These are phyloP conservation scores for Litoditis marina DNA, from an alignment of 2,888 invertebrate species.

Conservation along the genomic window DNA sequence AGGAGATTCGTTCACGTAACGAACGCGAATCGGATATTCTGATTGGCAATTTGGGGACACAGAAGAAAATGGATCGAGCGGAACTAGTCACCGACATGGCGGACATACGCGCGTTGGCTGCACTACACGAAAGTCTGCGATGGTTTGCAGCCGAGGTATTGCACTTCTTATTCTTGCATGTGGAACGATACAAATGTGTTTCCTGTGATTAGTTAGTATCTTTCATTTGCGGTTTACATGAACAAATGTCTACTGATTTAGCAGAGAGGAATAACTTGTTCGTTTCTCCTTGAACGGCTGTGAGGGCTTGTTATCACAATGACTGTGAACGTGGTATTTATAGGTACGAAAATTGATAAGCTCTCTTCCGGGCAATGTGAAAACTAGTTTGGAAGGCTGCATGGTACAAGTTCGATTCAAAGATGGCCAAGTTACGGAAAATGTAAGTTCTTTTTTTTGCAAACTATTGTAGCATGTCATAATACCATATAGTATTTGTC, in stretches of 20 bases:
- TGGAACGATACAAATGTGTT: not conserved
- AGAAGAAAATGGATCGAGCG: slow-evolving; percentile 36
- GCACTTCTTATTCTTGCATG: not conserved
- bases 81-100: slow-evolving; percentile 83
- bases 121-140: slow-evolving; percentile 84
- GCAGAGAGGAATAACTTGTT: too few relatives aligned
- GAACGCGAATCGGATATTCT: slow-evolving; percentile 87
- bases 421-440: slow-evolving; percentile 40
- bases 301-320: not conserved
- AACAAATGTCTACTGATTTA: too few relatives aligned
- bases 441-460: too few relatives aligned
- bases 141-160: slow-evolving; percentile 53
- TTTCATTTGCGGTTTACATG: too few relatives aligned
- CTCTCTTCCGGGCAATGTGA: slow-evolving; percentile 30
- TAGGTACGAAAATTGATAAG: slow-evolving; percentile 34
- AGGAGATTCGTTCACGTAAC: slow-evolving; percentile 75
- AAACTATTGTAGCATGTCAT: too few relatives aligned
- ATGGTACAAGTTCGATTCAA: slow-evolving; percentile 43
- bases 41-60: slow-evolving; percentile 75
- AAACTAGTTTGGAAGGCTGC: slow-evolving; percentile 24
- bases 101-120: slow-evolving; percentile 79
- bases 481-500: too few relatives aligned
- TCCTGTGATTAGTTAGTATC: not conserved
- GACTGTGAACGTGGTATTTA: slow-evolving; percentile 67
- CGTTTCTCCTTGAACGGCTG: too few relatives aligned